phyloP scores from a whole-genome alignment of 2,888 invertebrate genomes.

The Acheta domesticus region DNA sequence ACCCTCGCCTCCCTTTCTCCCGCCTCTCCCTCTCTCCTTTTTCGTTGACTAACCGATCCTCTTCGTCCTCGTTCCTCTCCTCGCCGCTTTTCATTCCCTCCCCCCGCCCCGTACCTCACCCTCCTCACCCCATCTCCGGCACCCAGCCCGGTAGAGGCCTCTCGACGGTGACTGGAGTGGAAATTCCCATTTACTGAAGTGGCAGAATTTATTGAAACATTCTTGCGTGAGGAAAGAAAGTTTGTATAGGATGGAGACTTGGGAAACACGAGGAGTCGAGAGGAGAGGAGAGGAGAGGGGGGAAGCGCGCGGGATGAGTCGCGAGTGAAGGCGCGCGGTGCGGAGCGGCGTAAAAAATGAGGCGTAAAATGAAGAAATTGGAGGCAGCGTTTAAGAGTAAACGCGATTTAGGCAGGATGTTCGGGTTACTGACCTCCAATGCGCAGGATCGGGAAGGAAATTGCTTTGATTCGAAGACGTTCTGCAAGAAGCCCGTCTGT shows the following conservation, averaged over 20 bases:
- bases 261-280: not conserved
- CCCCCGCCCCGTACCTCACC: too few species aligned
- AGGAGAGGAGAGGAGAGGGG: not conserved
- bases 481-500: too few species aligned
- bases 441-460: not conserved
- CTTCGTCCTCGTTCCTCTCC: too few species aligned
- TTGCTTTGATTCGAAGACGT: not conserved
- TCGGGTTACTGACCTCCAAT: too few species aligned
- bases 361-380: constrained; percentile 31
- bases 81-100: too few species aligned
- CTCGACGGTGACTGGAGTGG: not conserved
- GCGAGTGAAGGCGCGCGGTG: constrained; percentile 29
- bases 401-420: constrained; percentile 11
- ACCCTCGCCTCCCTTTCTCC: too few species aligned
- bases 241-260: constrained; percentile 9
- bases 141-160: too few species aligned
- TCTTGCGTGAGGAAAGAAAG: constrained; percentile 21
- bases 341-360: constrained; percentile 30
- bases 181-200: constrained; percentile 26
- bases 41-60: too few species aligned
- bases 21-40: too few species aligned
- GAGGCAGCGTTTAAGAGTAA: constrained; percentile 23
- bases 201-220: constrained; percentile 24
- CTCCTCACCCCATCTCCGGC: too few species aligned
- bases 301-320: constrained; percentile 19